Percentiles rank a stretch among this genome's conserved stretches.
phyloP scores from a whole-genome alignment of 2,797 vertebrate species.

The Sebastes cheni region DNA sequence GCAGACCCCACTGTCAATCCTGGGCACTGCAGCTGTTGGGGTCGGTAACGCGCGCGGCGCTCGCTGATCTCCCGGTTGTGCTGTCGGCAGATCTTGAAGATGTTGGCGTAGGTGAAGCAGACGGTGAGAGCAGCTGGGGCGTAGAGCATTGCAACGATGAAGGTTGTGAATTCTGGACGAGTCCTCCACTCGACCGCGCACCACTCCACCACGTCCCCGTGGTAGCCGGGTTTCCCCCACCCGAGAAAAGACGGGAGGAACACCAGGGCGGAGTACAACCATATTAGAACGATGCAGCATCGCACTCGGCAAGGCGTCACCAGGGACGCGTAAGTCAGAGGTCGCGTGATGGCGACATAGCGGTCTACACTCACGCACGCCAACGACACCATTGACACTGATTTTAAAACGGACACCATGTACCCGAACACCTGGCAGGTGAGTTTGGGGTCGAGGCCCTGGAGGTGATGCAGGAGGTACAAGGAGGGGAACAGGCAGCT shows the following conservation, averaged over 20 bases:
- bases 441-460: conserved; percentile 88
- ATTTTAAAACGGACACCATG: conserved; percentile 95
- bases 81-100: conserved; percentile 98
- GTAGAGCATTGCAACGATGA: conserved; percentile 93
- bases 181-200: conserved; percentile 92
- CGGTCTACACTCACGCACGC: conserved; percentile 97
- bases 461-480: conserved; percentile 90
- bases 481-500: conserved; percentile 97
- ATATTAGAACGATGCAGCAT: conserved; percentile 91
- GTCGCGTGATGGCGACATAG: conserved; percentile 94
- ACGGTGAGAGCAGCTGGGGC: conserved; percentile 93
- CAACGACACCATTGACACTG: conserved; percentile 95
- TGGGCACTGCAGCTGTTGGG: conserved; percentile 81
- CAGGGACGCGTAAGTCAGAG: conserved; percentile 91
- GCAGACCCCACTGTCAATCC: conserved; percentile 31
- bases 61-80: conserved; percentile 97
- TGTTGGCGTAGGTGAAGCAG: conserved; percentile 98
- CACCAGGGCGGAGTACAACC: conserved; percentile 93
- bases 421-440: conserved; percentile 96
- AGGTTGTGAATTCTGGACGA: conserved; percentile 90
- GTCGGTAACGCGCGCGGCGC: conserved; percentile 91
- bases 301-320: conserved; percentile 95
- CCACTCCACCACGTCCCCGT: conserved; percentile 95
- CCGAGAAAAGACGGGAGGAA: conserved; percentile 94
- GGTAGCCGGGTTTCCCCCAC: conserved; percentile 99